phyloP scores from a whole-genome alignment of 2,113 vertebrate genomes.

The Perognathus longimembris region DNA sequence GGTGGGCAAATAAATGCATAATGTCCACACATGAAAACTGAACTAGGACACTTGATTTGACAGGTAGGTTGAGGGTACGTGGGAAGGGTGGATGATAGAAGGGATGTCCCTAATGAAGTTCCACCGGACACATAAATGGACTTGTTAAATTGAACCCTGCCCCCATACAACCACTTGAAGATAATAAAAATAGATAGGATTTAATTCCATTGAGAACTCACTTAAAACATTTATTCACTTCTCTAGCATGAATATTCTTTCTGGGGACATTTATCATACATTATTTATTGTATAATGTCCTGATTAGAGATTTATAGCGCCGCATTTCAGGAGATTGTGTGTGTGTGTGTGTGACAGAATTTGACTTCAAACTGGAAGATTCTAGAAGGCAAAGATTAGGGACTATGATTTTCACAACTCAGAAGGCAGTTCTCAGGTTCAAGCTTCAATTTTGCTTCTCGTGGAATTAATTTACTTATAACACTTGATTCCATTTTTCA shows the following conservation, averaged over 20 bases:
- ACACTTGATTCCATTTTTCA: constrained; percentile 29
- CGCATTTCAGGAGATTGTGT: neutral
- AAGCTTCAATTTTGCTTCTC: too few species aligned
- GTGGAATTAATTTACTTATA: constrained; percentile 51
- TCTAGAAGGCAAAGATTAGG: neutral
- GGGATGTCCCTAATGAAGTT: too few species aligned
- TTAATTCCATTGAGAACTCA: neutral
- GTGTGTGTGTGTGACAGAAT: neutral
- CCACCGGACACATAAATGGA: too few species aligned
- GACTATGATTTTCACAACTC: neutral
- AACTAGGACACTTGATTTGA: too few species aligned
- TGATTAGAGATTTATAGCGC: neutral
- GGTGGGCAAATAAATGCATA: too few species aligned
- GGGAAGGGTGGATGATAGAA: too few species aligned
- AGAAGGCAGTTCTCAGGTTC: neutral
- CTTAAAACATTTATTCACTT: neutral
- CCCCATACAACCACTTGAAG: too few species aligned
- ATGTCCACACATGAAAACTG: too few species aligned
- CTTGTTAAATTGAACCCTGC: too few species aligned
- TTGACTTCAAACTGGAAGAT: neutral
- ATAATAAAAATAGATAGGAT: neutral
- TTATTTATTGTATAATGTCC: neutral
- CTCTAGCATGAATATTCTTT: neutral
- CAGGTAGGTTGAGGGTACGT: too few species aligned
- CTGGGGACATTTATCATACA: neutral